Conservation (phyloP, 2,888 invertebrate species). For the Stenichneumon culpator region DNA sequence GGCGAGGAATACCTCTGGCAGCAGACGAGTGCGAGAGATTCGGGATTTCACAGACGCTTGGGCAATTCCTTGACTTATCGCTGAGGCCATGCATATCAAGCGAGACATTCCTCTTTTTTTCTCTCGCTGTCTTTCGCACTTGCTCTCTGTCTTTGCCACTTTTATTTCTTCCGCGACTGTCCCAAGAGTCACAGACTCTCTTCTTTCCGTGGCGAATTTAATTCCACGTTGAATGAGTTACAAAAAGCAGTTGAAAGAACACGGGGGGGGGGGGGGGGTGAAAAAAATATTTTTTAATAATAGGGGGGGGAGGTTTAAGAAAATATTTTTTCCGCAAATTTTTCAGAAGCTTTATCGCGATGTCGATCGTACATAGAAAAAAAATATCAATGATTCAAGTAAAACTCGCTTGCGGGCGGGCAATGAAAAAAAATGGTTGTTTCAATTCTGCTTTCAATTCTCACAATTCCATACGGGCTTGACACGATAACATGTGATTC, state of each 20-base stretch:
- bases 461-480: too few species aligned
- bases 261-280: background rate
- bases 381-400: too few species aligned
- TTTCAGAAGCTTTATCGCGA: background rate
- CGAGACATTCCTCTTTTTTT: constrained; percentile 58
- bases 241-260: background rate
- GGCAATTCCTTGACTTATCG: constrained; percentile 79
- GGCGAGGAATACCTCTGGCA: constrained; percentile 61
- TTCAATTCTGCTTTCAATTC: too few species aligned
- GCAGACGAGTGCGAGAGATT: constrained; percentile 79
- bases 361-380: background rate
- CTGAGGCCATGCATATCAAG: constrained; percentile 76
- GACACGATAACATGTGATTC: too few species aligned
- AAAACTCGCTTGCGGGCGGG: too few species aligned
- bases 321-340: background rate
- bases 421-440: too few species aligned
- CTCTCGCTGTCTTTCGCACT: constrained; percentile 31
- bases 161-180: constrained; percentile 20
- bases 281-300: background rate
- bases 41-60: constrained; percentile 80
- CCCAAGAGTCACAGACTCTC: constrained; percentile 2
- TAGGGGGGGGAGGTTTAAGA: background rate
- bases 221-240: constrained; percentile 53
- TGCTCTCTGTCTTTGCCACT: constrained; percentile 39
- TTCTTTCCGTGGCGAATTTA: constrained; percentile 27